A percentile compares a stretch with the other conserved stretches of the same genome.
phyloP scores from a whole-genome alignment of 1,140 invertebrate species.

The Lepidurus packardi region DNA sequence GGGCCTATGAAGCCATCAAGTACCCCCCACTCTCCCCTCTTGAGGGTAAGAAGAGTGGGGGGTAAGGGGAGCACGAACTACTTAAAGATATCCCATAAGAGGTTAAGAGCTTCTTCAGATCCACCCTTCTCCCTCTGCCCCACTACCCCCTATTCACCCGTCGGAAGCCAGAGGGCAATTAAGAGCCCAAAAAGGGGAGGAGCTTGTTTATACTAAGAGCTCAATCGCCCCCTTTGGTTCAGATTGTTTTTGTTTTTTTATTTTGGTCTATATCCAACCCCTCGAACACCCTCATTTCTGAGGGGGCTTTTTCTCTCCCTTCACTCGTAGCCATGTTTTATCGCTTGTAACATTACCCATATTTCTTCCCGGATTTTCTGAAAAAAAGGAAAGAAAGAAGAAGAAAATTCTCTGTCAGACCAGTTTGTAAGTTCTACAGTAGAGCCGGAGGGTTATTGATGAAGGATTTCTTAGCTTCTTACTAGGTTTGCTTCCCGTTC shows the following conservation, averaged over 20 bases:
- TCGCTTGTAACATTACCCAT: constrained; percentile 21
- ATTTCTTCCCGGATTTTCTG: not conserved
- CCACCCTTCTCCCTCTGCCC: not conserved
- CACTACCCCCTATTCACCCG: not conserved
- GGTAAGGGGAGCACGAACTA: not conserved
- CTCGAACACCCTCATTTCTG: not conserved
- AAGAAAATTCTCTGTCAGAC: constrained; percentile 5
- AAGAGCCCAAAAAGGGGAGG: not conserved
- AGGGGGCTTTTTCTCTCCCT: not conserved
- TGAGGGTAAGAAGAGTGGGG: not conserved
- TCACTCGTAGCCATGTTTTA: not conserved
- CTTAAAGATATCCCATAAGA: not conserved
- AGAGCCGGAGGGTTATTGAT: not conserved
- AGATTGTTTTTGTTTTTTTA: not conserved
- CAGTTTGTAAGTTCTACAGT: not conserved
- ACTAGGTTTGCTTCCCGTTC: not conserved
- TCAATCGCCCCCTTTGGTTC: not conserved
- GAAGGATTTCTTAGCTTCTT: constrained; percentile 5
- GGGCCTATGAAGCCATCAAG: not conserved
- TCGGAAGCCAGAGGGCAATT: not conserved
- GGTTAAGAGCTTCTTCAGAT: not conserved
- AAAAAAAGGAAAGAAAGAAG: not conserved
- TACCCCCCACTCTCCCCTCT: not conserved
- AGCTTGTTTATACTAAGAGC: not conserved
- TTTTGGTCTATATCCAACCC: not conserved